Percentiles rank a stretch among this genome's conserved stretches.
phyloP scores from a whole-genome alignment of 1,140 invertebrate species.

The Hycleus phaleratus region DNA sequence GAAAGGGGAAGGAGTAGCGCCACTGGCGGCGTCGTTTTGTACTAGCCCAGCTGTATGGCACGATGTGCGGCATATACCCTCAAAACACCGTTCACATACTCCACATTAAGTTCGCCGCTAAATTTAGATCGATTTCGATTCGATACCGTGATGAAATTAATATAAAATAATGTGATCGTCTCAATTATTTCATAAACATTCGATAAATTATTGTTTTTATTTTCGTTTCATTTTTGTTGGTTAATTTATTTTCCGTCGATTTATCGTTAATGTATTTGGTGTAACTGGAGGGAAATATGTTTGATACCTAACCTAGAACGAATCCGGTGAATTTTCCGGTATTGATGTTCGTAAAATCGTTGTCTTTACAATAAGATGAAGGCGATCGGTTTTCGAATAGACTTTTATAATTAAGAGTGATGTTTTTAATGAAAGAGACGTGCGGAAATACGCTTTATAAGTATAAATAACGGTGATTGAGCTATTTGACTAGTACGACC shows the following conservation, averaged over 20 bases:
- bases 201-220: neutral
- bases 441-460: too few relatives aligned
- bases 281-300: too few relatives aligned
- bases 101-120: slow-evolving; percentile 1
- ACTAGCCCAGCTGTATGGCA: slow-evolving; percentile 14
- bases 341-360: too few relatives aligned
- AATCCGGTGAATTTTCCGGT: too few relatives aligned
- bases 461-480: too few relatives aligned
- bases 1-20: slow-evolving; percentile 10
- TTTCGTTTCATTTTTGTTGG: neutral
- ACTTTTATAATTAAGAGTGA: too few relatives aligned
- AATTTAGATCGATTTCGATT: slow-evolving; percentile 11
- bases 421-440: too few relatives aligned
- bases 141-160: neutral
- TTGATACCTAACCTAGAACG: too few relatives aligned
- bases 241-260: neutral
- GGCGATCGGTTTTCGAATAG: too few relatives aligned
- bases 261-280: too few relatives aligned
- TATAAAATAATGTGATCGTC: slow-evolving; percentile 1
- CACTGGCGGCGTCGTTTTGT: slow-evolving; percentile 15
- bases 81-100: neutral
- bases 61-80: slow-evolving; percentile 5
- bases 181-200: neutral
- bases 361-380: too few relatives aligned
- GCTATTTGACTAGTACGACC: too few relatives aligned